These are phyloP conservation scores for Buphagus erythrorhynchus DNA, from an alignment of 2,797 vertebrate genomes.

Conservation along the genomic window DNA sequence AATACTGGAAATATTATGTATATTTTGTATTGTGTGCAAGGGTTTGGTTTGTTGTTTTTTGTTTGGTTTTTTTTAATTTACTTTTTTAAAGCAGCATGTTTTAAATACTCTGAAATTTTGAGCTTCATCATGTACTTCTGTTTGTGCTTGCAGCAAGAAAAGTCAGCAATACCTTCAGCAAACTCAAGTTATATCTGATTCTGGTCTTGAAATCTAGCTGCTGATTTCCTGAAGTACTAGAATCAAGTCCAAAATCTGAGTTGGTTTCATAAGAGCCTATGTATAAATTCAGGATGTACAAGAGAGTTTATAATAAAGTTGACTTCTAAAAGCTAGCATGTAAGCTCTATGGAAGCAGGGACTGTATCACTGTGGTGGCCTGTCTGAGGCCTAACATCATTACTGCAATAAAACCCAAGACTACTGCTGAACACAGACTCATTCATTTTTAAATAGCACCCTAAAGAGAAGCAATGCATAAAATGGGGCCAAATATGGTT, in stretches of 20 bases:
- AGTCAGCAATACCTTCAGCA: background rate
- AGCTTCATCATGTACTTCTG: background rate
- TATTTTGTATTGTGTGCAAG: conserved; percentile 45
- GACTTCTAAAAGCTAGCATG: conserved; percentile 34
- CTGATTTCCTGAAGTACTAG: background rate
- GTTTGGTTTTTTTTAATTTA: background rate
- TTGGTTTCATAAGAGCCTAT: background rate
- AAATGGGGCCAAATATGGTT: background rate
- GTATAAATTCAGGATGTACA: background rate
- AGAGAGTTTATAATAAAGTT: background rate
- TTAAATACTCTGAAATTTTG: conserved; percentile 1
- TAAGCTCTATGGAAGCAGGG: conserved; percentile 37
- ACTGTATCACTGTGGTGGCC: conserved; percentile 4
- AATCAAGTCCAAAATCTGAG: background rate
- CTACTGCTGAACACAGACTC: conserved; percentile 4
- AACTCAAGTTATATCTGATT: background rate
- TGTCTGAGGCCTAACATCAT: background rate
- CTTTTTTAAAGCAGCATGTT: background rate
- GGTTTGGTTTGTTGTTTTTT: background rate
- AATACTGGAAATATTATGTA: conserved; percentile 58
- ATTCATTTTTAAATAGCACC: background rate
- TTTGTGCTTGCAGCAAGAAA: background rate
- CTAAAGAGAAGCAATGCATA: background rate
- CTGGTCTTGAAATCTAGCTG: background rate
- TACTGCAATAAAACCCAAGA: conserved; percentile 50